Evolutionary conservation across 2,113 vertebrate species (phyloP).

Genomic region (Pachypanchax playfairii): DNA sequence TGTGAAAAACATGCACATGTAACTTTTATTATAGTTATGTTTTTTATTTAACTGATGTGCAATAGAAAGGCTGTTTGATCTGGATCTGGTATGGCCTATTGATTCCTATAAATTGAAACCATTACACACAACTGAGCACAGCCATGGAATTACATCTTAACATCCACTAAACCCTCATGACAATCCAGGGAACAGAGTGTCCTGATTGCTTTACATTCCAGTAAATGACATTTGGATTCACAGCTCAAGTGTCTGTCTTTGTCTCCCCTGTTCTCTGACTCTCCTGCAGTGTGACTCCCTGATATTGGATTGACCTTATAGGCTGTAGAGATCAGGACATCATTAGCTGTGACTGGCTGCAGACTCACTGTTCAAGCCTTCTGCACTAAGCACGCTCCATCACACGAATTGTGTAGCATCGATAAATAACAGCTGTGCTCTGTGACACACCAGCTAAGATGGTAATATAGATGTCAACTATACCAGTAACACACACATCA

Average conservation of each 20-base stretch:
- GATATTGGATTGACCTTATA: constrained; percentile 75
- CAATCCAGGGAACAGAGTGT: neutral
- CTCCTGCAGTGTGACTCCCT: constrained; percentile 45
- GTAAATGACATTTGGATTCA: constrained; percentile 42
- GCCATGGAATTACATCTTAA: constrained; percentile 41
- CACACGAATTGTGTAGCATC: constrained; percentile 59
- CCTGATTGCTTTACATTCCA: constrained; percentile 10
- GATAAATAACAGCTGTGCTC: constrained; percentile 62
- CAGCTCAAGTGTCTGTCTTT: constrained; percentile 12
- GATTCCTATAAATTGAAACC: constrained; percentile 12
- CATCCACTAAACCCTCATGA: constrained; percentile 20
- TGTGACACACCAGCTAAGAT: constrained; percentile 49
- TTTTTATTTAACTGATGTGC: neutral
- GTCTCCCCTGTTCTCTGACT: constrained; percentile 25
- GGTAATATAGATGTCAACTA: constrained; percentile 60
- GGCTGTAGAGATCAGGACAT: constrained; percentile 66
- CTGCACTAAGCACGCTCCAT: constrained; percentile 45
- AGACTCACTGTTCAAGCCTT: constrained; percentile 56
- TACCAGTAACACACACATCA: constrained; percentile 58
- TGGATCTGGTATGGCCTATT: neutral
- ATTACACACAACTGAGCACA: constrained; percentile 14
- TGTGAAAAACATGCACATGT: neutral
- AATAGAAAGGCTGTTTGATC: neutral
- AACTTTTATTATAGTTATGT: neutral
- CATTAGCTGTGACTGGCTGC: constrained; percentile 61